Evolutionary conservation across 1,140 invertebrate genomes (phyloP), one percentile per base, ranked within the genome.

Genomic region (Steinernema khuongi): DNA sequence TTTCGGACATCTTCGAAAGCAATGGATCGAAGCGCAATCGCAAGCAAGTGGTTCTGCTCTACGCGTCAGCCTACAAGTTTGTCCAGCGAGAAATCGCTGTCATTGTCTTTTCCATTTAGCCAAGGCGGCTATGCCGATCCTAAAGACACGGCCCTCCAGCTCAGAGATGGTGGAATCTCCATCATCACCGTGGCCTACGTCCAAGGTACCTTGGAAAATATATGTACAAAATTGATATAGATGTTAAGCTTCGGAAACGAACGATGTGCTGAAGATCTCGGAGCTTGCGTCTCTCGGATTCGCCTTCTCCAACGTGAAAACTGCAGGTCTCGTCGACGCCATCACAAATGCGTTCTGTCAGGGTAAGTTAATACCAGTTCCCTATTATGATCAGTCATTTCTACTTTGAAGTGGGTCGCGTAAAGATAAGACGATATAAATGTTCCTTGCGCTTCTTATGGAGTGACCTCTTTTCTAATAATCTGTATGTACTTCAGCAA

Each of bases 101-200:
- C n/a, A n/a, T n/a, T n/a, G n/a, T n/a, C n/a, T n/a, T n/a, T n/a
- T n/a, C n/a, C 14, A n/a, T 60, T 60, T 22, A 60, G 50, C 50
- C 50, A 60, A 60, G 50, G 50, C 4, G 50, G 50, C 11, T 60
- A 14, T 22, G 26, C 14, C 14, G 50, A 60, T 22, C 50, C 50
- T 7, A 11, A n/a, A 22, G 50, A 60, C 4, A 60, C 50, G 7
- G 50, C 50, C 7, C 14, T 26, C 4, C 50, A 60, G 22, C 7
- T 60, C 4, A 7, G 22, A 2, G 50, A 60, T 22, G 26, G 50
- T 22, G 50, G 50, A 7, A 26, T 60, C 50, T 7, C 50, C 7
- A 60, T 60, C 50, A 60, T 60, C 50, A 60, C 50, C 2, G 50
- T 26, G 14, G 50, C 50, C 22, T 60, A 60, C 50, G 50, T 60